phyloP scores from a whole-genome alignment of 1,140 invertebrate genomes.

The Homalodisca vitripennis region DNA sequence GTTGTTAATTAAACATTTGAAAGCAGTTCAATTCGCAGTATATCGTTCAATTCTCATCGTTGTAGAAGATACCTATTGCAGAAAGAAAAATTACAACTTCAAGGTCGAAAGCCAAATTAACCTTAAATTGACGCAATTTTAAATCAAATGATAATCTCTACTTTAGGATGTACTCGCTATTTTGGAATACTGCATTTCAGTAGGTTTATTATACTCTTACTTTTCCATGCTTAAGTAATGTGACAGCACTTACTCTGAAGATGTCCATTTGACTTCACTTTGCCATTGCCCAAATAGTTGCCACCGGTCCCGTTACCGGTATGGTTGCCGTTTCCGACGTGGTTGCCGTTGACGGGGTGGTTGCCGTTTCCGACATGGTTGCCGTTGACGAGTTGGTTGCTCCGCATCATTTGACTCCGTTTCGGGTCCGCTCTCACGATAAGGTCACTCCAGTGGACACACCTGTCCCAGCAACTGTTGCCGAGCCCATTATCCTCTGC shows the following conservation, averaged over 20 bases:
- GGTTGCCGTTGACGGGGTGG: background rate
- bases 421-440: conserved; percentile 11
- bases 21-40: no score
- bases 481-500: background rate
- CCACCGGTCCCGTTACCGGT: conserved; percentile 1
- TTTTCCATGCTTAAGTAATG: no score
- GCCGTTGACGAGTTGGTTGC: conserved; percentile 26
- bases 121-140: no score
- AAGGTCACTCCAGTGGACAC: conserved; percentile 35
- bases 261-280: conserved; percentile 16
- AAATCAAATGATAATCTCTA: no score
- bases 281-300: conserved; percentile 20
- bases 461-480: conserved; percentile 35
- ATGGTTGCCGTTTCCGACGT: background rate
- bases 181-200: no score
- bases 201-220: no score
- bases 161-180: no score
- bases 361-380: conserved; percentile 22
- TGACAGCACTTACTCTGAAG: conserved; percentile 16
- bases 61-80: no score
- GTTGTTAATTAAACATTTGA: no score
- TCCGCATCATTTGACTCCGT: conserved; percentile 18
- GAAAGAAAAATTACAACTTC: no score
- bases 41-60: no score
- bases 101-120: no score